phyloP scores from a whole-genome alignment of 1,140 invertebrate genomes.

The Saccostrea cuccullata region DNA sequence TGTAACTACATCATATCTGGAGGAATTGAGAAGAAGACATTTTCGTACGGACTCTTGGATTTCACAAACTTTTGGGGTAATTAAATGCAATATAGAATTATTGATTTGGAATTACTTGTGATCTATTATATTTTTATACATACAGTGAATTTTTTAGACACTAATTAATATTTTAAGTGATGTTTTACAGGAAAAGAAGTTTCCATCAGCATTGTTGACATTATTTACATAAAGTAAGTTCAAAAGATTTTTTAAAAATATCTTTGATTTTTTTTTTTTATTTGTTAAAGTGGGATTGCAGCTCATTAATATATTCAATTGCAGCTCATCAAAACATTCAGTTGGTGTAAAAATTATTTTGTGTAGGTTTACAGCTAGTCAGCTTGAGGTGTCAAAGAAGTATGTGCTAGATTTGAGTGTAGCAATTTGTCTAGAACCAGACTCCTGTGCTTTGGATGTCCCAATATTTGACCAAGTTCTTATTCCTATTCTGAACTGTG shows the following conservation, averaged over 20 bases:
- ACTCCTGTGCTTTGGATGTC: slow-evolving; percentile 27
- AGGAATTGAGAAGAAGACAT: slow-evolving; percentile 30
- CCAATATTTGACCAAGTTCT: slow-evolving; percentile 21
- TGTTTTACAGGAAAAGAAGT: slow-evolving; percentile 11
- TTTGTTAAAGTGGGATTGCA: too few species aligned
- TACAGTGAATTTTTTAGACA: too few species aligned
- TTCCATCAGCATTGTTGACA: slow-evolving; percentile 10
- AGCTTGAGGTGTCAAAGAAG: slow-evolving; percentile 31
- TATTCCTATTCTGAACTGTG: slow-evolving; percentile 4
- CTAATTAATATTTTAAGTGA: too few species aligned
- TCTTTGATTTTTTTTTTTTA: too few species aligned
- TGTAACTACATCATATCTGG: slow-evolving; percentile 34
- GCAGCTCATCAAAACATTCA: background rate
- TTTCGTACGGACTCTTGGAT: slow-evolving; percentile 13
- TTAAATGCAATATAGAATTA: background rate
- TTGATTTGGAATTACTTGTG: too few species aligned
- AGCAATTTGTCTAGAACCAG: slow-evolving; percentile 11
- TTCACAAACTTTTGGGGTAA: slow-evolving; percentile 26
- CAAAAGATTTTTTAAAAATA: too few species aligned
- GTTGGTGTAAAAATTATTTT: background rate
- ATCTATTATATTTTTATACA: too few species aligned
- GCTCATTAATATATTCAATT: background rate
- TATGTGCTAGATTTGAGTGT: slow-evolving; percentile 15
- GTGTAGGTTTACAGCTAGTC: background rate
- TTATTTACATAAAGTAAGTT: slow-evolving; percentile 33